phyloP scores from a whole-genome alignment of 2,888 invertebrate species.

The Gari tellinella region DNA sequence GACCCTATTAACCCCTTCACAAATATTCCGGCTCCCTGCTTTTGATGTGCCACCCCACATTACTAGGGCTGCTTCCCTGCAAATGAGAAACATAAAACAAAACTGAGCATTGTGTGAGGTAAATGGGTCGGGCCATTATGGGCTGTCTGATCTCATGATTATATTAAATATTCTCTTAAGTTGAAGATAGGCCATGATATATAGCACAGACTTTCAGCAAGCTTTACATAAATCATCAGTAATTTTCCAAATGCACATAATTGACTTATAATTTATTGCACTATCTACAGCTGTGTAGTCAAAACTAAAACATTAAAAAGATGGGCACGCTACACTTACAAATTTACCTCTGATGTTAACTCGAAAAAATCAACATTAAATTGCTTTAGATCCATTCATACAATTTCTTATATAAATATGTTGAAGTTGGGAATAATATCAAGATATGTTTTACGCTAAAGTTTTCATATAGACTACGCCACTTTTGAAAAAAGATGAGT shows the following conservation, averaged over 20 bases:
- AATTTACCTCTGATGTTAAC: no score
- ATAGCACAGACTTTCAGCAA: constrained; percentile 35
- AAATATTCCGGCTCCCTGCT: constrained; percentile 15
- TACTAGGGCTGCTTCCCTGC: no score
- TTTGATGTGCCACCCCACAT: no score
- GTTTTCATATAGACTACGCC: no score
- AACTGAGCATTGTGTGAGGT: constrained; percentile 38
- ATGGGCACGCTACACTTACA: no score
- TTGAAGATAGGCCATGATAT: constrained; percentile 42
- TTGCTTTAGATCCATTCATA: no score
- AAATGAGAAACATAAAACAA: neutral
- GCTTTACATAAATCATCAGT: constrained; percentile 45
- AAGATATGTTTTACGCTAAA: no score
- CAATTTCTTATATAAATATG: no score
- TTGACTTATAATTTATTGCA: constrained; percentile 39
- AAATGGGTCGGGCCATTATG: constrained; percentile 38
- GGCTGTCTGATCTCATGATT: constrained; percentile 41
- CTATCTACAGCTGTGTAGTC: constrained; percentile 36
- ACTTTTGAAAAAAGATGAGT: no score
- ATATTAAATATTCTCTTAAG: constrained; percentile 44
- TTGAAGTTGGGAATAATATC: no score
- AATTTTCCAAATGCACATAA: constrained; percentile 45
- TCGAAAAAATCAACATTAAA: no score
- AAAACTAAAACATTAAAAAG: no score
- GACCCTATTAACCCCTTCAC: constrained; percentile 23